These are phyloP conservation scores for Crotalus viridis DNA, from an alignment of 2,113 vertebrate genomes.

Conservation along the genomic window DNA sequence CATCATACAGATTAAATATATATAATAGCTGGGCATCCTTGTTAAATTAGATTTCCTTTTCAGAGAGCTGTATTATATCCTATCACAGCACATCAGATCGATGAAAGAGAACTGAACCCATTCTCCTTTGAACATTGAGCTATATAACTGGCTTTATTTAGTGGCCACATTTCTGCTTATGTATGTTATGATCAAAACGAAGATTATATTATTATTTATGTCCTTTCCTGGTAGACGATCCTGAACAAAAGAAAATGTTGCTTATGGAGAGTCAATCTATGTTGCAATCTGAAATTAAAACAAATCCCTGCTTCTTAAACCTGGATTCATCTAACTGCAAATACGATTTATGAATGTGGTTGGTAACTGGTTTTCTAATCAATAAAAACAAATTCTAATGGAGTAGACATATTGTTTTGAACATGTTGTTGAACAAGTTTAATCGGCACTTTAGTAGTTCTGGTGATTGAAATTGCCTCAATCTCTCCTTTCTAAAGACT, in stretches of 20 bases:
- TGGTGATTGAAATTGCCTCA: conserved; percentile 12
- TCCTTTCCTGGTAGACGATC: background rate
- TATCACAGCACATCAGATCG: background rate
- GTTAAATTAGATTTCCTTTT: background rate
- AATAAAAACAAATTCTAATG: background rate
- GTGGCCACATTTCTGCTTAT: background rate
- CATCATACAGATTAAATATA: background rate
- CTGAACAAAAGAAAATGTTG: background rate
- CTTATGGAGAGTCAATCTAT: background rate
- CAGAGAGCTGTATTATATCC: background rate
- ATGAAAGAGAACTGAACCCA: background rate
- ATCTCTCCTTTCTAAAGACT: background rate
- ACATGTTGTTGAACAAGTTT: conserved; percentile 2
- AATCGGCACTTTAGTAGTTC: background rate
- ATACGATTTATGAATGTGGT: background rate
- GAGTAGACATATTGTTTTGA: background rate
- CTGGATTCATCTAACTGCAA: background rate
- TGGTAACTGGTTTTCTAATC: background rate
- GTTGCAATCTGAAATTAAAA: background rate
- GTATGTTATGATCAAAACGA: background rate
- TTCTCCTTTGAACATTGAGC: background rate
- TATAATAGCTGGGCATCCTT: background rate
- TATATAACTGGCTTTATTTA: background rate
- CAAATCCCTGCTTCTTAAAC: background rate
- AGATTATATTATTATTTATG: background rate